These are phyloP conservation scores for Andricus curvator DNA, from an alignment of 2,888 invertebrate genomes.

Conservation along the genomic window DNA sequence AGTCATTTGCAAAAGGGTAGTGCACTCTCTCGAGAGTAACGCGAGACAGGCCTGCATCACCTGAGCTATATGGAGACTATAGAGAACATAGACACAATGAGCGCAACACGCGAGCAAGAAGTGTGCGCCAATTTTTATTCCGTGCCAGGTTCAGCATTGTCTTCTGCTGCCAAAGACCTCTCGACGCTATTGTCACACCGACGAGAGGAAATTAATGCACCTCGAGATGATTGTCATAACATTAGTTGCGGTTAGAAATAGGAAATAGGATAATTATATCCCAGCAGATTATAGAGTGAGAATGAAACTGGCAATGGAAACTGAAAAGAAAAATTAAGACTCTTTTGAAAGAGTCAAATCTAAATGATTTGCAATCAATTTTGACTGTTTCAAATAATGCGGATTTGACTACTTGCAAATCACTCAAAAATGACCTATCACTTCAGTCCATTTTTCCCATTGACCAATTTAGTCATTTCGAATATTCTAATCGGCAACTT, in stretches of 20 bases:
- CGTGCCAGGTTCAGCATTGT: slow-evolving; percentile 29
- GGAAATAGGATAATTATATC: not conserved
- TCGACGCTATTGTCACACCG: slow-evolving; percentile 20
- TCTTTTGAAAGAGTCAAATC: no score
- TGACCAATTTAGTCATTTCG: no score
- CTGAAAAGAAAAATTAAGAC: no score
- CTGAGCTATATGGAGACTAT: slow-evolving; percentile 15
- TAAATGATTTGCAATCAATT: no score
- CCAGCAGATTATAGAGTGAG: not conserved
- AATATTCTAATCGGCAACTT: no score
- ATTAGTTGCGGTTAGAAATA: not conserved
- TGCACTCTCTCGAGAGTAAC: slow-evolving; percentile 53
- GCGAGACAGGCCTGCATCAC: slow-evolving; percentile 54
- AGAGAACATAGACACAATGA: slow-evolving; percentile 48
- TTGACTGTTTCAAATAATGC: no score
- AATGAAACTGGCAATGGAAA: not conserved
- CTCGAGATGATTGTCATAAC: slow-evolving; percentile 28
- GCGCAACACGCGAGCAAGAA: slow-evolving; percentile 41
- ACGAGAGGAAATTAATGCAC: slow-evolving; percentile 7
- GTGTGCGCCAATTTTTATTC: slow-evolving; percentile 40
- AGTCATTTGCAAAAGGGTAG: slow-evolving; percentile 60
- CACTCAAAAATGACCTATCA: no score
- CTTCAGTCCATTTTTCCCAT: no score
- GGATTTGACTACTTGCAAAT: no score
- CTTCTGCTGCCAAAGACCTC: slow-evolving; percentile 23